Conservation (phyloP, 2,797 vertebrate genomes). For the Pelodytes ibericus region DNA sequence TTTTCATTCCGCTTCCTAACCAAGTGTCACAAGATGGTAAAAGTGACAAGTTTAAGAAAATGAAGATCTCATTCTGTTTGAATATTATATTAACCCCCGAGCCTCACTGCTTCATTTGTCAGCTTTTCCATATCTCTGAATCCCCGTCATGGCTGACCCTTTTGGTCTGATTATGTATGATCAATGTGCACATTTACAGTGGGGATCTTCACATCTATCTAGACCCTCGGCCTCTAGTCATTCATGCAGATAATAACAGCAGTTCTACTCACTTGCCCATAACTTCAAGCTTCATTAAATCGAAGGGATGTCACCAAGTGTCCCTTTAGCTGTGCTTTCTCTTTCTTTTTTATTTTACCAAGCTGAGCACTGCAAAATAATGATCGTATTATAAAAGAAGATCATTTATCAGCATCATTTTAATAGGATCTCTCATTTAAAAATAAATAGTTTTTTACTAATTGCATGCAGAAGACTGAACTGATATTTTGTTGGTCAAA, state of each 20-base stretch:
- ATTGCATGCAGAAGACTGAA: constrained; percentile 25
- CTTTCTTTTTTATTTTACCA: neutral
- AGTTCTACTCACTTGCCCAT: constrained; percentile 76
- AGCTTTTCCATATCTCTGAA: constrained; percentile 67
- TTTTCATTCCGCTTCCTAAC: constrained; percentile 49
- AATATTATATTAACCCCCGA: constrained; percentile 68
- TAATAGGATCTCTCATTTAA: constrained; percentile 9
- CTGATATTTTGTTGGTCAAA: too few species aligned
- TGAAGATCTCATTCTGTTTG: constrained; percentile 66
- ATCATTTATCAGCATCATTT: constrained; percentile 41
- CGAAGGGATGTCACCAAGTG: constrained; percentile 75
- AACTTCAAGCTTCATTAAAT: constrained; percentile 81
- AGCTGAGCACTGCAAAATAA: constrained; percentile 38
- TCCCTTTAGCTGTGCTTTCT: constrained; percentile 67
- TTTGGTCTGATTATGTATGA: constrained; percentile 77
- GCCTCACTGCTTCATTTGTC: constrained; percentile 68
- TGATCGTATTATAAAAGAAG: constrained; percentile 33
- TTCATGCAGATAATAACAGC: constrained; percentile 83
- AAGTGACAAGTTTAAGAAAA: constrained; percentile 65
- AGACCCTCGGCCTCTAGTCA: constrained; percentile 73
- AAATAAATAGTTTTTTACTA: constrained; percentile 3
- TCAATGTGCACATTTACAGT: constrained; percentile 78
- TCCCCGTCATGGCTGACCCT: constrained; percentile 69
- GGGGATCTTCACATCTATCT: constrained; percentile 70
- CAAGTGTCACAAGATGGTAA: constrained; percentile 57